These are phyloP conservation scores for Globicephala melas DNA, from an alignment of 2,113 vertebrate genomes.

Conservation along the genomic window DNA sequence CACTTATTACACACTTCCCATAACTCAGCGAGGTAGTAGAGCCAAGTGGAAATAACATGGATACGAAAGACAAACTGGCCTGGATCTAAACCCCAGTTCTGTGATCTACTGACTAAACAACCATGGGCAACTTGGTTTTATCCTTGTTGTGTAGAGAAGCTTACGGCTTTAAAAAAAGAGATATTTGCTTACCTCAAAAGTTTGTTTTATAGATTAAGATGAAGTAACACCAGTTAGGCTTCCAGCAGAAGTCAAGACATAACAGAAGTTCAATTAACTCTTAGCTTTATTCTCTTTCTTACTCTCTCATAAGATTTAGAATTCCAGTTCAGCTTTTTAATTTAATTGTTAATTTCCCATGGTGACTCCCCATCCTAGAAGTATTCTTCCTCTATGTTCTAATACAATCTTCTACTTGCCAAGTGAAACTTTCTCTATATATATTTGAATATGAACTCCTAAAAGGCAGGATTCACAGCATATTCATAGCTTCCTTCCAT, in stretches of 20 bases:
- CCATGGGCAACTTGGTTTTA: neutral
- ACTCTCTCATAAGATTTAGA: neutral
- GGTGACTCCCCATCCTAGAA: neutral
- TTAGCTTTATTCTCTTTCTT: neutral
- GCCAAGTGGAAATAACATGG: neutral
- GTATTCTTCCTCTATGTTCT: neutral
- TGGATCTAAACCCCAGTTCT: neutral
- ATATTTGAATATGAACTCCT: neutral
- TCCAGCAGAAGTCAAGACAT: neutral
- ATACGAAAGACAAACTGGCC: neutral
- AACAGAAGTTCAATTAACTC: neutral
- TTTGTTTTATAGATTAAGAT: neutral
- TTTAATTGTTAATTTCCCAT: neutral
- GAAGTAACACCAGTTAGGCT: neutral
- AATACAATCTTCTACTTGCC: neutral
- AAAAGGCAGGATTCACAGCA: neutral
- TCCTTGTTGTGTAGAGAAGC: neutral
- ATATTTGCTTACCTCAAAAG: neutral
- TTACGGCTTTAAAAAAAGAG: neutral
- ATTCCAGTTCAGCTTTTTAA: neutral
- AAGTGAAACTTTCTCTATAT: neutral
- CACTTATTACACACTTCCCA: neutral
- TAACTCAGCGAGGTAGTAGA: neutral
- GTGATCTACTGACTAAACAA: neutral
- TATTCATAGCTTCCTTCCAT: neutral